phyloP scores from a whole-genome alignment of 1,140 invertebrate species.

The Drosophila nikananu region DNA sequence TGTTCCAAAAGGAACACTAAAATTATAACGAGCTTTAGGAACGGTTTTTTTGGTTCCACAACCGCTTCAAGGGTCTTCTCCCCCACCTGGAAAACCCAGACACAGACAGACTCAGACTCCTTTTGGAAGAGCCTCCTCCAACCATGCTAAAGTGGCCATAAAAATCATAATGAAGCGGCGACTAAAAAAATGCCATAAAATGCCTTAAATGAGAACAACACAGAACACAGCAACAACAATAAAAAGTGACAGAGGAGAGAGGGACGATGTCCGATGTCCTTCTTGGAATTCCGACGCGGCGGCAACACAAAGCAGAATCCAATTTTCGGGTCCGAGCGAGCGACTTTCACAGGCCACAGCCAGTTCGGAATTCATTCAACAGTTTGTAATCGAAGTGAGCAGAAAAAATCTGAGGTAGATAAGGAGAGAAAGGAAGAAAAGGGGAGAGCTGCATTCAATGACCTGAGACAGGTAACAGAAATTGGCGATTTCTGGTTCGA shows the following conservation, averaged over 20 bases:
- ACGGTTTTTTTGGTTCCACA: constrained; percentile 50
- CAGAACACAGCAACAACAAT: constrained; percentile 24
- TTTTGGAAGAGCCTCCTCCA: constrained; percentile 21
- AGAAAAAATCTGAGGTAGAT: neutral
- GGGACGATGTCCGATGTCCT: constrained; percentile 59
- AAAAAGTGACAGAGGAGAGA: constrained; percentile 14
- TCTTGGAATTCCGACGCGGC: constrained; percentile 75
- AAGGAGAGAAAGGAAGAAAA: neutral
- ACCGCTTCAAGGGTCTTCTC: constrained; percentile 34
- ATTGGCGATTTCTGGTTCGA: constrained; percentile 41
- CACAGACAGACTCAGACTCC: constrained; percentile 8
- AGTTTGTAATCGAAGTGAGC: constrained; percentile 77
- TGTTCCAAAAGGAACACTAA: constrained; percentile 38
- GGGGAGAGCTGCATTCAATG: constrained; percentile 50
- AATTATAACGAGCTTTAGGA: constrained; percentile 79
- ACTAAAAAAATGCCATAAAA: constrained; percentile 83
- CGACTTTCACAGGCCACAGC: constrained; percentile 17
- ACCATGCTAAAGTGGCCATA: constrained; percentile 74
- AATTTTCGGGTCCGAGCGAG: constrained; percentile 23
- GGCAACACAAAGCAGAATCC: constrained; percentile 57
- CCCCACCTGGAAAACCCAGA: constrained; percentile 16
- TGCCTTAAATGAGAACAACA: constrained; percentile 74
- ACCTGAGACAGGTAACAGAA: constrained; percentile 54
- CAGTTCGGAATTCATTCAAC: constrained; percentile 78
- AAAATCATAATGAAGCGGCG: constrained; percentile 83